Percentiles rank a stretch among this genome's conserved stretches.
These are phyloP conservation scores for Hololepta plana DNA, from an alignment of 2,888 invertebrate species.

Conservation along the genomic window DNA sequence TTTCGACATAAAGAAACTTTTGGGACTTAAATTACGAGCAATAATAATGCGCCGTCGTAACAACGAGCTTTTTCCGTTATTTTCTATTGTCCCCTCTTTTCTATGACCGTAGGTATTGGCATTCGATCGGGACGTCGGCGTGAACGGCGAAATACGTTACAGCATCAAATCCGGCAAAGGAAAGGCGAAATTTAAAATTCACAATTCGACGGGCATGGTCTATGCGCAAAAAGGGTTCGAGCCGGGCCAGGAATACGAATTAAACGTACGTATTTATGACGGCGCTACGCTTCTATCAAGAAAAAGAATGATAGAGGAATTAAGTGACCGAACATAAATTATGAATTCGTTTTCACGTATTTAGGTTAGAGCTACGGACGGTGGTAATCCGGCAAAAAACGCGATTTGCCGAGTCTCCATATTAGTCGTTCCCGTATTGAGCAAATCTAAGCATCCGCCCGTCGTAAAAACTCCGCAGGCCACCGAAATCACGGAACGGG, in stretches of 20 bases:
- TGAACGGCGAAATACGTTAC: conserved; percentile 70
- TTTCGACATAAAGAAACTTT: too few relatives aligned
- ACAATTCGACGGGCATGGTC: conserved; percentile 65
- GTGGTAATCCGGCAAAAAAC: conserved; percentile 53
- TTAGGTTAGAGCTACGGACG: conserved; percentile 68
- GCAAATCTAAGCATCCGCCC: conserved; percentile 40
- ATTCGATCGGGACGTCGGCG: conserved; percentile 63
- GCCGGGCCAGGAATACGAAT: conserved; percentile 46
- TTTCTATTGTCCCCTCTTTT: too few relatives aligned
- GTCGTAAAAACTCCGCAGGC: conserved; percentile 43
- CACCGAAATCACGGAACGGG: conserved; percentile 66
- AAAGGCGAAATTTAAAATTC: conserved; percentile 65
- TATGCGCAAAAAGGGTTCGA: conserved; percentile 55
- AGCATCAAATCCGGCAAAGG: conserved; percentile 61
- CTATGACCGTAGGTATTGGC: conserved; percentile 47
- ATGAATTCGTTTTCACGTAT: conserved; percentile 4
- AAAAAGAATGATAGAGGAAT: neutral
- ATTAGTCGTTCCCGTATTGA: conserved; percentile 35
- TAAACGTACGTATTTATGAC: conserved; percentile 33
- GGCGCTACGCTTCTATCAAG: neutral
- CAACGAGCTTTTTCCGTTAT: too few relatives aligned
- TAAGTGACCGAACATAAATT: neutral
- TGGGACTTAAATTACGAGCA: too few relatives aligned
- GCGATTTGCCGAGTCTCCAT: conserved; percentile 61
- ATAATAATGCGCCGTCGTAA: too few relatives aligned